Conservation (phyloP, 2,888 invertebrate genomes). For the Hartigia nigra region DNA sequence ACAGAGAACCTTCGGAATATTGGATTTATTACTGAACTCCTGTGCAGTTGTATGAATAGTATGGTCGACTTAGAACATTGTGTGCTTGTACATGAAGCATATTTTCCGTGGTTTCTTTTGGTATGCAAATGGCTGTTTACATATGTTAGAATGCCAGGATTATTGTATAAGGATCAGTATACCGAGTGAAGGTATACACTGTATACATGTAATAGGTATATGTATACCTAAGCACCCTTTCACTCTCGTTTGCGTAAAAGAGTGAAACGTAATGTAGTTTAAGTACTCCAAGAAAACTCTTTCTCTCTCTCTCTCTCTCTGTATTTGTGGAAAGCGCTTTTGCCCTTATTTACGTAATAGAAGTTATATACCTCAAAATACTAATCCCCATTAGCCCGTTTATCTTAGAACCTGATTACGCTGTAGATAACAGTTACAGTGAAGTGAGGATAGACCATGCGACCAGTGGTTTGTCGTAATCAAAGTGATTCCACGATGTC, state of each 20-base stretch:
- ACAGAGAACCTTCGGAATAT: no score
- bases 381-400: slow-evolving; percentile 4
- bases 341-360: background rate
- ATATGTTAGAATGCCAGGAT: no score
- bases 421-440: background rate
- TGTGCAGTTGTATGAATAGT: no score
- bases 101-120: no score
- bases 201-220: no score
- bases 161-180: no score
- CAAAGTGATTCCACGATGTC: slow-evolving; percentile 2
- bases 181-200: no score
- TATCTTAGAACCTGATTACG: slow-evolving; percentile 6
- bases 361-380: background rate
- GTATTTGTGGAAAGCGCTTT: background rate
- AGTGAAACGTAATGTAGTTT: background rate
- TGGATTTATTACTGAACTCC: no score
- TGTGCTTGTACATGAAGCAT: no score
- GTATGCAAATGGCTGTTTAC: no score
- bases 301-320: background rate
- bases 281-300: background rate
- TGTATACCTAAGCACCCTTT: no score
- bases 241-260: background rate
- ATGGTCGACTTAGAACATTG: no score
- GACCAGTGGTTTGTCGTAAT: slow-evolving; percentile 5
- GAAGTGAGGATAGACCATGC: background rate